A percentile compares a stretch with the other conserved stretches of the same genome.
Evolutionary conservation across 2,113 vertebrate species (phyloP).

Genomic region (Phodopus roborovskii): DNA sequence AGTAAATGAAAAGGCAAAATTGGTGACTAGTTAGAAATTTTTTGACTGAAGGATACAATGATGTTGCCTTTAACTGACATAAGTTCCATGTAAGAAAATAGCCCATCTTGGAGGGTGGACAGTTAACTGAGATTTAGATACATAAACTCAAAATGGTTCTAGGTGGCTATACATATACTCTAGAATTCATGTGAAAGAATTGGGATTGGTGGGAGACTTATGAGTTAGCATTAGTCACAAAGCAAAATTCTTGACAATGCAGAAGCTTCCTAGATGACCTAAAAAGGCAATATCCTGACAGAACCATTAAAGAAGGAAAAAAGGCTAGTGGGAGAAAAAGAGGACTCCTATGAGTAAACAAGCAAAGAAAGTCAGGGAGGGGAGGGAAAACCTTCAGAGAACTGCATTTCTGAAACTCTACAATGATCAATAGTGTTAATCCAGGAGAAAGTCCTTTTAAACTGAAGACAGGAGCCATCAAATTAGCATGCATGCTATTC

Average conservation of each 20-base stretch:
- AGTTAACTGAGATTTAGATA: background rate
- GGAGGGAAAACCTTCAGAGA: background rate
- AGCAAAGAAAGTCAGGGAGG: background rate
- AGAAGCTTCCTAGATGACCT: background rate
- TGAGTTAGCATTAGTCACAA: background rate
- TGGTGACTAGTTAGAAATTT: background rate
- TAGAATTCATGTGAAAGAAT: background rate
- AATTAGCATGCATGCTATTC: too few relatives aligned
- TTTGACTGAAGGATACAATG: background rate
- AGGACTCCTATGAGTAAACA: background rate
- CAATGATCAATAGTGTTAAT: background rate
- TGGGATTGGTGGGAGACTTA: background rate
- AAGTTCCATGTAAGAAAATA: background rate
- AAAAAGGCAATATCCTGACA: background rate
- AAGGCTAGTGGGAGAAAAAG: background rate
- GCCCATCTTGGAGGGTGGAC: background rate
- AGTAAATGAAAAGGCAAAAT: background rate
- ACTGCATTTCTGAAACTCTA: background rate
- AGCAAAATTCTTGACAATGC: background rate
- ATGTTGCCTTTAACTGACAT: background rate
- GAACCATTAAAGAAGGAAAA: background rate
- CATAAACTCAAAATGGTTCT: background rate
- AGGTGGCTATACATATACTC: background rate
- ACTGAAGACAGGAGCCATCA: fast-evolving
- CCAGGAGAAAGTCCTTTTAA: background rate